Evolutionary conservation across 2,888 invertebrate species (phyloP).

Genomic region (Polymixis flavicincta): DNA sequence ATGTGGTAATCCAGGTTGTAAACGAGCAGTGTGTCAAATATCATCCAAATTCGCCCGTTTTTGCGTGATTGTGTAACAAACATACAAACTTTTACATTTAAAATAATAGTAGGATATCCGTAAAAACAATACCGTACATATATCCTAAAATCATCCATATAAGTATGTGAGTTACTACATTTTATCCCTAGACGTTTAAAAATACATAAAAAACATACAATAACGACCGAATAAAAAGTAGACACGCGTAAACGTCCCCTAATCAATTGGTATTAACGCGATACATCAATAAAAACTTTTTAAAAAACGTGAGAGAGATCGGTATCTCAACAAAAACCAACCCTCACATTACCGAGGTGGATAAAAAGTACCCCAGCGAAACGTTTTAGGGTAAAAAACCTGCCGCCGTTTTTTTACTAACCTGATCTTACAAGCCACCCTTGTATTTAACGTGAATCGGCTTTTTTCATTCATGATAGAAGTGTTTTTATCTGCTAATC

Average conservation of each 20-base stretch:
- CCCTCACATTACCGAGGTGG: constrained; percentile 69
- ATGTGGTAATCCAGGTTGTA: too few relatives aligned
- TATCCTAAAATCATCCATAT: background rate
- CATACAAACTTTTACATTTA: too few relatives aligned
- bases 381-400: constrained; percentile 81
- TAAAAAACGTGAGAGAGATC: constrained; percentile 89
- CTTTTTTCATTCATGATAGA: constrained; percentile 64
- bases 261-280: constrained; percentile 83
- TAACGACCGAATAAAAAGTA: constrained; percentile 68
- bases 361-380: constrained; percentile 81
- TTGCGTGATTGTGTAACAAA: too few relatives aligned
- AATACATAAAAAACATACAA: constrained; percentile 17
- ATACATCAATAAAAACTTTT: constrained; percentile 77
- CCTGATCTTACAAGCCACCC: constrained; percentile 75
- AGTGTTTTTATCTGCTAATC: constrained; percentile 54
- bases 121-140: background rate
- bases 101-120: too few relatives aligned
- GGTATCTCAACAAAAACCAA: constrained; percentile 83
- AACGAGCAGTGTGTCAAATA: too few relatives aligned
- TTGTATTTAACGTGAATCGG: constrained; percentile 62
- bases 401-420: constrained; percentile 80
- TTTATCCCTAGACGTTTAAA: background rate
- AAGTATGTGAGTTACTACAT: background rate
- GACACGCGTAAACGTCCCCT: constrained; percentile 84
- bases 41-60: too few relatives aligned